Base-by-base conservation (phyloP, 2,888 invertebrate species). In the Heteromyza rotundicornis region DNA sequence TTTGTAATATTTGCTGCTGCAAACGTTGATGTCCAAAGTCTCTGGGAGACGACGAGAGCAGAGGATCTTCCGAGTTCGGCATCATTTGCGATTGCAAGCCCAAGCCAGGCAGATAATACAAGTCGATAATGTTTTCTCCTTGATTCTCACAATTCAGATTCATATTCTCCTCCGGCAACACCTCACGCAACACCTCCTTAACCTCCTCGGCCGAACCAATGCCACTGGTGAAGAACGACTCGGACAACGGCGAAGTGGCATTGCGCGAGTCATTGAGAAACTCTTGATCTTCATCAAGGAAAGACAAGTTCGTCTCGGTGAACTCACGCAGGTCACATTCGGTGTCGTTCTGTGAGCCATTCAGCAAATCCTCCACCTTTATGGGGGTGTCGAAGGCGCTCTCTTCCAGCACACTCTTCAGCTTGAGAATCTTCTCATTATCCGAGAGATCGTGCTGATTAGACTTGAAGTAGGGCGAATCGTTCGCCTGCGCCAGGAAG, bases 151-250 rank as follows among this genome's bases (percentile, higher is more conserved):
- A 86, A 84, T 62, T 76, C 56, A 77, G 57, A 63, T 85, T 84
- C 44, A 88, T 86, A 69, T 88, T 90, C 82, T 92, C 92, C 68
- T 90, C 92, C 2, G 94, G 93, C 57, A 94, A 82, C 1, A 94
- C 92, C 83, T 94, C 93, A 78, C 91, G 92, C 59, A 94, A 81
- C 0, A 93, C 93, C 82, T 93, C 92, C 80, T 94, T 94, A 1
- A 94, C 93, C 70, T 92, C 93, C 72, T 92, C 93, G 54, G 92
- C 92, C 71, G 92, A 92, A 2, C 93, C 92, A 88, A 94, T 92
- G 14, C 92, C 91, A 40, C 79, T 80, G 51, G 92, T 92, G 79
- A 92, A 94, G 80, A 92, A 94, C 3, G 92, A 92, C 59, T 92
- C 92, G 10, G 92, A 92, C 14, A 92, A 83, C 1, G 93, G 92